phyloP scores from a whole-genome alignment of 2,113 vertebrate genomes.

The Apistogramma diplotaenia region DNA sequence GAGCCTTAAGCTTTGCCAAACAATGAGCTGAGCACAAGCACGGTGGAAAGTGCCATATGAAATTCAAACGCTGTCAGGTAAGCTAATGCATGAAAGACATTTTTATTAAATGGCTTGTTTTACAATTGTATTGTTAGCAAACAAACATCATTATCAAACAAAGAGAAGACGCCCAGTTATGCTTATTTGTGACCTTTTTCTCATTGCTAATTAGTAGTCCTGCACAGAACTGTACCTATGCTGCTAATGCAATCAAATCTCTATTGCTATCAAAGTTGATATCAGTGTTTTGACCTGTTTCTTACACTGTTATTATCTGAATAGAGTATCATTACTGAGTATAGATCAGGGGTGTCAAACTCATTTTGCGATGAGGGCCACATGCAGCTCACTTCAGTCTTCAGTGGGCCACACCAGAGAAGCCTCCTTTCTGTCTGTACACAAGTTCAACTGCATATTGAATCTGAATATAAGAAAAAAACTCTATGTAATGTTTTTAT shows the following conservation, averaged over 20 bases:
- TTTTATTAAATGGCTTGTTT: constrained; percentile 9
- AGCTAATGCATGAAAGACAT: constrained; percentile 24
- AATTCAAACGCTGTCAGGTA: constrained; percentile 42
- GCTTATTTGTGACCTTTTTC: background rate
- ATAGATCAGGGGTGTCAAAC: no score
- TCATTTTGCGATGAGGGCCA: no score
- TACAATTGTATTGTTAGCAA: constrained; percentile 6
- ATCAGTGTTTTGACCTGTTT: background rate
- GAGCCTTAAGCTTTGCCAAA: constrained; percentile 55
- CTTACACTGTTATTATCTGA: fast-evolving
- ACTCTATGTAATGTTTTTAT: no score
- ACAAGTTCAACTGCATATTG: no score
- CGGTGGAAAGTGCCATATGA: constrained; percentile 41
- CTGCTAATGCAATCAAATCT: background rate
- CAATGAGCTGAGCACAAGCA: constrained; percentile 54
- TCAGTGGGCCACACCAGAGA: no score
- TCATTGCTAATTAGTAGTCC: background rate
- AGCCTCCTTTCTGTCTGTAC: no score
- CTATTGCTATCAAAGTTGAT: background rate
- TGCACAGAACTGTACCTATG: background rate
- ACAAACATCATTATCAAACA: constrained; percentile 26
- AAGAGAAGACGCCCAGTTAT: background rate
- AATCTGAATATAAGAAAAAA: no score
- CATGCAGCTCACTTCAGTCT: no score
- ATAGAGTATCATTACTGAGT: background rate